Evolutionary conservation across 2,113 vertebrate species (phyloP).

Genomic region (Danio rerio): GRCz12tu NC_133188.1:3472001-3472500

Average conservation of each 20-base stretch:
- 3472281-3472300: constrained; percentile 8
- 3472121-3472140: too few relatives aligned
- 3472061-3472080: too few relatives aligned
- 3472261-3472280: constrained; percentile 30
- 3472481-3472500: constrained; percentile 6
- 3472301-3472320: constrained; percentile 34
- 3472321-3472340: constrained; percentile 26
- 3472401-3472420: background rate
- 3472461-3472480: constrained; percentile 18
- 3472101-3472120: too few relatives aligned
- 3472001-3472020: too few relatives aligned
- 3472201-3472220: background rate
- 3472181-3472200: constrained; percentile 41
- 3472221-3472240: constrained; percentile 38
- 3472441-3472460: constrained; percentile 7
- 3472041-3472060: too few relatives aligned
- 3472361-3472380: constrained; percentile 11
- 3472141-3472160: constrained; percentile 32
- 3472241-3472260: constrained; percentile 22
- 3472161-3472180: constrained; percentile 28
- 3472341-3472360: constrained; percentile 18
- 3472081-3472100: too few relatives aligned
- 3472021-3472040: too few relatives aligned
- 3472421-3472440: background rate
- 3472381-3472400: constrained; percentile 19